These are phyloP conservation scores for Heliconius erato DNA, from an alignment of 2,888 invertebrate genomes.

Conservation along the genomic window DNA sequence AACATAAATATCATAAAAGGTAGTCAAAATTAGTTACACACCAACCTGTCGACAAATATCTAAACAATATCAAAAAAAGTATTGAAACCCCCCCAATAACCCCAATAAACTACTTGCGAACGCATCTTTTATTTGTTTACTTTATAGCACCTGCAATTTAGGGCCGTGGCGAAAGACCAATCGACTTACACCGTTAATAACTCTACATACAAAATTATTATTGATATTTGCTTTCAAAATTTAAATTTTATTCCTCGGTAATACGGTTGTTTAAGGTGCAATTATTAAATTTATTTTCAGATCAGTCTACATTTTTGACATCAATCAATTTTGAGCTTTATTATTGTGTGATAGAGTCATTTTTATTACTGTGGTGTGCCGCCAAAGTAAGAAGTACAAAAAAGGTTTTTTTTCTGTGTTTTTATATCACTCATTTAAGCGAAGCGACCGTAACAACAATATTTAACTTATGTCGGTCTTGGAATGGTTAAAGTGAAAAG, in stretches of 20 bases:
- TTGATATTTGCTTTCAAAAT: not conserved
- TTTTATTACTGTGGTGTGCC: not conserved
- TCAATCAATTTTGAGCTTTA: not conserved
- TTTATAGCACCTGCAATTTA: conserved; percentile 47
- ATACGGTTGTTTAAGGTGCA: not conserved
- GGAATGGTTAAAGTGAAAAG: conserved; percentile 5
- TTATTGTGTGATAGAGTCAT: not conserved
- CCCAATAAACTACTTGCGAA: conserved; percentile 26
- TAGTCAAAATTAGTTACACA: conserved; percentile 7
- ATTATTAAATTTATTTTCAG: not conserved
- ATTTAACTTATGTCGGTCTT: conserved; percentile 19
- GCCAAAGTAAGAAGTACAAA: conserved; percentile 23
- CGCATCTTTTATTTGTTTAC: conserved; percentile 35
- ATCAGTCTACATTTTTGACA: not conserved
- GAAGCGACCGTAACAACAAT: conserved; percentile 29
- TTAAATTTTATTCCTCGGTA: not conserved
- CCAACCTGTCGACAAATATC: not conserved
- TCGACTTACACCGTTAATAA: conserved; percentile 42
- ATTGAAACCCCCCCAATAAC: conserved; percentile 22
- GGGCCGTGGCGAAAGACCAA: conserved; percentile 42
- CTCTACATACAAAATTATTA: conserved; percentile 21
- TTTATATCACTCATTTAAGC: conserved; percentile 26
- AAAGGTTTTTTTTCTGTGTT: conserved; percentile 1
- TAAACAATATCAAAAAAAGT: not conserved
- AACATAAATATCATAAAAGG: conserved; percentile 2